phyloP scores from a whole-genome alignment of 2,888 invertebrate genomes.

The Luperina testacea region DNA sequence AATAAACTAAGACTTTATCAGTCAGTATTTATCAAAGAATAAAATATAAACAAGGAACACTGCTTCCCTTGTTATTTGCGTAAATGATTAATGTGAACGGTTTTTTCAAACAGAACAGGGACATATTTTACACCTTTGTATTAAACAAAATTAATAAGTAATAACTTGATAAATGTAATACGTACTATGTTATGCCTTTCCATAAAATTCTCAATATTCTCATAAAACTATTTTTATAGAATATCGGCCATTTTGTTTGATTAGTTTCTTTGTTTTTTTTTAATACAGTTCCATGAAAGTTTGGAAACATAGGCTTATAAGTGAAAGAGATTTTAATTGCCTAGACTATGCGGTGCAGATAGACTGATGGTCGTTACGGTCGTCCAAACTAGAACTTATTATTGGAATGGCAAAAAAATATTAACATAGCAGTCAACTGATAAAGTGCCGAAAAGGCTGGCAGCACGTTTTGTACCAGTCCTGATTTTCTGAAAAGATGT shows the following conservation, averaged over 20 bases:
- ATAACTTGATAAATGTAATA: constrained; percentile 58
- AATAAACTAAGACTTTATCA: constrained; percentile 12
- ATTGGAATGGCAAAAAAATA: background rate
- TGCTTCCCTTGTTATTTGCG: constrained; percentile 59
- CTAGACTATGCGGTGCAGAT: too few relatives aligned
- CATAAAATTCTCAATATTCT: constrained; percentile 69
- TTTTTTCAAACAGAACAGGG: constrained; percentile 47
- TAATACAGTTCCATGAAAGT: background rate
- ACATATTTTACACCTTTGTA: constrained; percentile 33
- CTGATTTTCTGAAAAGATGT: background rate
- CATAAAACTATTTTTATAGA: constrained; percentile 75
- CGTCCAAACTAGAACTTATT: too few relatives aligned
- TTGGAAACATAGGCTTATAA: constrained; percentile 42
- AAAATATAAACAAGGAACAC: constrained; percentile 72
- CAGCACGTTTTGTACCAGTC: background rate
- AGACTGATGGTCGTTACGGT: too few relatives aligned
- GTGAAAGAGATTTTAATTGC: background rate
- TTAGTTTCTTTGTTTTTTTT: constrained; percentile 68
- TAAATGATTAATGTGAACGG: constrained; percentile 33
- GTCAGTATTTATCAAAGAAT: constrained; percentile 60
- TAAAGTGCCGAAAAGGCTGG: background rate
- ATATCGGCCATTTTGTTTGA: constrained; percentile 86
- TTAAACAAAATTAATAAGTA: constrained; percentile 18
- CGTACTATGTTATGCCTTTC: constrained; percentile 72
- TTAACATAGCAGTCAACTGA: too few relatives aligned